Evolutionary conservation across 37 sponge, comb jelly and placozoan species (phyloP), one percentile per base, ranked within the genome.

Genomic region (Dysidea cf. avara): DNA sequence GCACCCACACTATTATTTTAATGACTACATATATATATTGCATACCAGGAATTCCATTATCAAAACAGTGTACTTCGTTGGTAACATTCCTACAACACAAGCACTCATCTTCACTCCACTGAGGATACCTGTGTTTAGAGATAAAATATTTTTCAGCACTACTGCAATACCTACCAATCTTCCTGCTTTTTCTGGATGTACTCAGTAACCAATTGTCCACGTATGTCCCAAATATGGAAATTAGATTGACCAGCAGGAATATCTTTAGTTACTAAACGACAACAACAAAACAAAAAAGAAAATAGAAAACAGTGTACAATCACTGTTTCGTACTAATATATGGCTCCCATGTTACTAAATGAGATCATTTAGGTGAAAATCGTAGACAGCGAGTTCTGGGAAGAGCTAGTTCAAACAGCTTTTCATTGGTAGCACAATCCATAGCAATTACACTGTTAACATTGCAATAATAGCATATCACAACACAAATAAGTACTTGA

Each of bases 1-100:
- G n/a, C n/a, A n/a, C n/a, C n/a, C n/a, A n/a, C n/a, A n/a, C n/a
- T n/a, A n/a, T n/a, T n/a, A n/a, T n/a, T n/a, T n/a, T n/a, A n/a
- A n/a, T n/a, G n/a, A n/a, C n/a, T n/a, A n/a, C n/a, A n/a, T n/a
- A n/a, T n/a, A n/a, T n/a, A n/a, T 43, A 9, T 43, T 25, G 36
- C 67, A 26, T 25, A 77, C 78, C 50, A 36, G 78, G 85, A 7
- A 7, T 31, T 20, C 86, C 86, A 33, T 80, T 83, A 26, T 82
- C 81, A 53, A 68, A 86, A 79, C 67, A 88, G 62, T 86, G 90
- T 20, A 93, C 75, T 30, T 89, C 94, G 72, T 81, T 81, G 20
- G 86, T 74, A n/a, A 93, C 94, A 68, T 78, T 85, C 36, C 86
- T 85, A 28, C 83, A 66, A 32, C 64, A 61, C 14, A 81, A 29